These are phyloP conservation scores for Alloscopus bannaensis DNA, from an alignment of 2,888 invertebrate genomes.

Conservation along the genomic window DNA sequence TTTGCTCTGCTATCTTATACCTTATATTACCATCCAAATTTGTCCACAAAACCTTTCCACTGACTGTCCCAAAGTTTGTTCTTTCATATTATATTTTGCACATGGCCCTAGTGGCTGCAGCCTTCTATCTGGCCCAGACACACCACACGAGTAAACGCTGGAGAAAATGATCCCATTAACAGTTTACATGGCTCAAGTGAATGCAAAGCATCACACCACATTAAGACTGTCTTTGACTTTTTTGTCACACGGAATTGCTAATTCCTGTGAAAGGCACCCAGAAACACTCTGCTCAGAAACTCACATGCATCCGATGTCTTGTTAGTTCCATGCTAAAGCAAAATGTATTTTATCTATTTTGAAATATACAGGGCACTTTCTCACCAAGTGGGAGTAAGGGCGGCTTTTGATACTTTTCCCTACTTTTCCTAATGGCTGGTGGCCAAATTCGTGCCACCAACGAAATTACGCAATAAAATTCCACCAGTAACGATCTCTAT, in stretches of 20 bases:
- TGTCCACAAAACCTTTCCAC: too few species aligned
- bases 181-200: slow-evolving; percentile 40
- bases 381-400: slow-evolving; percentile 5
- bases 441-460: slow-evolving; percentile 51
- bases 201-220: slow-evolving; percentile 50
- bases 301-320: too few species aligned
- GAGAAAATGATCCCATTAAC: slow-evolving; percentile 46
- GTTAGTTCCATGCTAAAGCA: too few species aligned
- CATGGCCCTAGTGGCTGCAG: slow-evolving; percentile 10
- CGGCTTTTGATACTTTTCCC: slow-evolving; percentile 24
- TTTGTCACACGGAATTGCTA: slow-evolving; percentile 30
- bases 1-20: too few species aligned
- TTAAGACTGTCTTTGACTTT: slow-evolving; percentile 33
- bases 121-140: slow-evolving; percentile 41
- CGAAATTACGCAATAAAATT: slow-evolving; percentile 59
- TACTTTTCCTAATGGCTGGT: slow-evolving; percentile 46
- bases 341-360: too few species aligned
- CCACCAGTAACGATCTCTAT: slow-evolving; percentile 28
- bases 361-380: slow-evolving; percentile 21
- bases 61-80: too few species aligned
- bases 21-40: too few species aligned
- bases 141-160: too few species aligned
- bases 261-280: too few species aligned
- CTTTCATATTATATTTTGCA: slow-evolving; percentile 19
- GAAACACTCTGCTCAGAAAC: too few species aligned